phyloP scores from a whole-genome alignment of 2,888 invertebrate genomes.

The Drosophila nr. fundita region DNA sequence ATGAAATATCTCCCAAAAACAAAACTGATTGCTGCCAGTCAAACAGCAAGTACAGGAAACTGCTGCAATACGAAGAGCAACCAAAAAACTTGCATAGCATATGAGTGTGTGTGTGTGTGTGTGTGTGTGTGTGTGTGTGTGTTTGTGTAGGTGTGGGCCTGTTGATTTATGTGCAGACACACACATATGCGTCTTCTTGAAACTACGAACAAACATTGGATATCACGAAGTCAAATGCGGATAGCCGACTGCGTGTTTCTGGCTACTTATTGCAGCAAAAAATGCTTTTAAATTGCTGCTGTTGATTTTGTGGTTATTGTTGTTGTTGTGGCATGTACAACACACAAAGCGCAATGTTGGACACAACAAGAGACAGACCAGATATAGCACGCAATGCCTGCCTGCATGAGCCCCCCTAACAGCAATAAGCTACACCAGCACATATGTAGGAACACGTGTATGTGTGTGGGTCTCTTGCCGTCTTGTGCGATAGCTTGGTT shows the following conservation, averaged over 20 bases:
- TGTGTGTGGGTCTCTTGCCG: constrained; percentile 35
- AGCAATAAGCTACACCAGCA: constrained; percentile 9
- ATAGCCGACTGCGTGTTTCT: constrained; percentile 22
- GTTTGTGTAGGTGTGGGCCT: not conserved
- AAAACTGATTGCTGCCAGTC: constrained; percentile 21
- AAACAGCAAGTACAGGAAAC: constrained; percentile 21
- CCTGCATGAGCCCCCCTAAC: constrained; percentile 22
- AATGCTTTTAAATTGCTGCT: constrained; percentile 28
- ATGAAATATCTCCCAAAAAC: not conserved
- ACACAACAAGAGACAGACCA: constrained; percentile 60
- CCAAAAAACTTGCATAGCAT: not conserved
- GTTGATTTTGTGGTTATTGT: constrained; percentile 10
- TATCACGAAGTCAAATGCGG: constrained; percentile 50
- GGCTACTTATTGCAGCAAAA: constrained; percentile 50
- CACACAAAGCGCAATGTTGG: constrained; percentile 59
- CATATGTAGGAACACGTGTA: constrained; percentile 17
- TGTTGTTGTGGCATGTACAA: constrained; percentile 54
- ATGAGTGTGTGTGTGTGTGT: constrained; percentile 10
- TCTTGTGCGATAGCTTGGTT: constrained; percentile 39
- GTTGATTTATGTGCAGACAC: constrained; percentile 3
- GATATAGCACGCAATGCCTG: constrained; percentile 53
- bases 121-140: constrained; percentile 18
- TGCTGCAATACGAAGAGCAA: not conserved
- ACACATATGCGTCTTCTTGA: constrained; percentile 7
- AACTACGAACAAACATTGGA: constrained; percentile 39